Percentiles rank a stretch among this genome's conserved stretches.
Evolutionary conservation across 2,113 vertebrate species (phyloP).

Genomic region (Electrona antarctica): DNA sequence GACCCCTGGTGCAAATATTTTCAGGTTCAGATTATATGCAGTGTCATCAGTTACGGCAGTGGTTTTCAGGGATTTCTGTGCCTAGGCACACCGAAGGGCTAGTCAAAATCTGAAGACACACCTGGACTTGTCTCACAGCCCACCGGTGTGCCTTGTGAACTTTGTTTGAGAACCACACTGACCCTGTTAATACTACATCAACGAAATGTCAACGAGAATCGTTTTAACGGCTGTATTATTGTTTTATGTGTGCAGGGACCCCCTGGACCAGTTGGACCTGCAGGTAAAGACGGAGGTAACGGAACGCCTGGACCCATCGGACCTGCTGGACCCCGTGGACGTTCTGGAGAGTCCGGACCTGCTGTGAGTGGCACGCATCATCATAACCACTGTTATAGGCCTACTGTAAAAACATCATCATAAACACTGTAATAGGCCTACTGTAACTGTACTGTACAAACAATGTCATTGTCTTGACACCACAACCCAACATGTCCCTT

Average conservation of each 20-base stretch:
- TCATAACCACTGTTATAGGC: background rate
- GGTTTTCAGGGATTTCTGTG: background rate
- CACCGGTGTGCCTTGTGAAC: no score
- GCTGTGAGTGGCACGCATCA: slow-evolving; percentile 80
- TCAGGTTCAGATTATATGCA: slow-evolving; percentile 8
- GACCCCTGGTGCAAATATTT: no score
- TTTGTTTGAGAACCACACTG: no score
- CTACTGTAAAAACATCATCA: background rate
- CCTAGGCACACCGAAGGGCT: no score
- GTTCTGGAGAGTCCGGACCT: slow-evolving; percentile 91
- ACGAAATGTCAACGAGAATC: no score
- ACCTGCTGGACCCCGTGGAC: slow-evolving; percentile 93
- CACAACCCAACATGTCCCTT: background rate
- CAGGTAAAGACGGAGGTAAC: slow-evolving; percentile 94
- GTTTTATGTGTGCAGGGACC: slow-evolving; percentile 81
- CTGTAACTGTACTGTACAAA: no score
- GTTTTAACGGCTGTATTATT: no score
- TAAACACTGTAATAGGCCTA: no score
- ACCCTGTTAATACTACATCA: no score
- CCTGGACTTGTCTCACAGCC: no score
- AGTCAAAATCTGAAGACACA: no score
- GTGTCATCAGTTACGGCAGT: background rate
- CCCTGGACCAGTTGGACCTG: slow-evolving; percentile 87
- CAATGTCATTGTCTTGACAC: no score
- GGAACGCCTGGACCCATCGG: slow-evolving; percentile 91